Evolutionary conservation across 2,797 vertebrate genomes (phyloP), one percentile per base, ranked within the genome.

Genomic region (Myotis planiceps): DNA sequence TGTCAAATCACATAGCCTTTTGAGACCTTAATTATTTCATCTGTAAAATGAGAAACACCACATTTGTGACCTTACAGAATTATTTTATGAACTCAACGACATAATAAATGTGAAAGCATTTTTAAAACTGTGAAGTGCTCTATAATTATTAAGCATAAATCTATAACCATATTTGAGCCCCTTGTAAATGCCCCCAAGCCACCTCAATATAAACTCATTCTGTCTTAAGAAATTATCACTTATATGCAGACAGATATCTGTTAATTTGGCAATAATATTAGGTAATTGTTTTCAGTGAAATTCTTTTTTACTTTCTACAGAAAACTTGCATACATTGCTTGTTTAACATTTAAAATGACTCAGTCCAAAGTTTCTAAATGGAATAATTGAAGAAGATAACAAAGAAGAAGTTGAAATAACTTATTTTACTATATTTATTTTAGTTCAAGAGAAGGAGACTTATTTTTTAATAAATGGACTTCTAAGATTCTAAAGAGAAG

Each of bases 51-150:
- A 78, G 42, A 95, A 85, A 78, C 23, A 55, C 23, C n/a, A 18
- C 49, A 89, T 92, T 79, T 92, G 16, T 53, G 72, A 86, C 34
- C 51, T 78, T 32, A 58, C 7, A 71, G 37, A 90, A 88, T 74
- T 90, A 53, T 85, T 86, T 88, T 78, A 88, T 76, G n/a, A 91
- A 53, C 9, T 3, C 29, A 74, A 10, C 76, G 19, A 76, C 27
- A 74, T 72, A 90, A 88, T n/a, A 89, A 90, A 88, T 53, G 37
- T 63, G n/a, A 94, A 68, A 58, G 0, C 34, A 78, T 86, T 90
- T 93, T 88, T 63, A 53, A 85, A 95, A 65, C 37, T 69, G 4
- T 85, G 21, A 76, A 91, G 34, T 74, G 23, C 6, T 91, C 32
- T 81, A 5, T 45, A 92, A 87, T 83, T 58, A 81, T 68, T 27